Conservation (phyloP, 2,113 vertebrate genomes). For the Phalacrocorax brasilianus region DNA sequence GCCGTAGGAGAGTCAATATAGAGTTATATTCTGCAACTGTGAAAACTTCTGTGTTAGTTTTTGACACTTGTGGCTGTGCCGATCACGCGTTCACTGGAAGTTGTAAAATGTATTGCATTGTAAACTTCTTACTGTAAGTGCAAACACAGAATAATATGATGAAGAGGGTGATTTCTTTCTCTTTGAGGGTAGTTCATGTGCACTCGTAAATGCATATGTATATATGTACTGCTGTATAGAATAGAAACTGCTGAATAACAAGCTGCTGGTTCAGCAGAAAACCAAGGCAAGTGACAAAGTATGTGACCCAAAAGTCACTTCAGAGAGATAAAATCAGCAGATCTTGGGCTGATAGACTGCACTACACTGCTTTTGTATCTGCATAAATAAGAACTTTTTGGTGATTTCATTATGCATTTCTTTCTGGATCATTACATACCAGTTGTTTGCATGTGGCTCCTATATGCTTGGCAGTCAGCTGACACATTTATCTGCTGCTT, state of each 20-base stretch:
- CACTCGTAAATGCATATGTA: conserved; percentile 18
- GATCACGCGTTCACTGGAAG: not conserved
- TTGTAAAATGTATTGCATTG: not conserved
- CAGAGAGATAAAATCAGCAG: not conserved
- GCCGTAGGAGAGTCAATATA: not conserved
- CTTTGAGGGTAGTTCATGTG: not conserved
- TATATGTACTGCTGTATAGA: not conserved
- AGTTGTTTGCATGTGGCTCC: not conserved
- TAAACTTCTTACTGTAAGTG: not conserved
- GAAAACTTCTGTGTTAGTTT: not conserved
- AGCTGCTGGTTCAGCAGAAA: not conserved
- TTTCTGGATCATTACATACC: not conserved
- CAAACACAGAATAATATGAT: not conserved
- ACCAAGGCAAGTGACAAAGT: not conserved
- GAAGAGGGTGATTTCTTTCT: not conserved
- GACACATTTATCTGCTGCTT: not conserved
- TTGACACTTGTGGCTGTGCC: not conserved
- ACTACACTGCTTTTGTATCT: not conserved
- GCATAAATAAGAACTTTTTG: not conserved
- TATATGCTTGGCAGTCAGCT: not conserved
- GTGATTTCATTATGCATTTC: not conserved
- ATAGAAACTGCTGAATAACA: not conserved
- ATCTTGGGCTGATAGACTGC: not conserved
- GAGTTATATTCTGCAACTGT: not conserved
- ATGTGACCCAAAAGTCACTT: not conserved